phyloP scores from a whole-genome alignment of 2,113 vertebrate genomes.

The Orcinus orca region DNA sequence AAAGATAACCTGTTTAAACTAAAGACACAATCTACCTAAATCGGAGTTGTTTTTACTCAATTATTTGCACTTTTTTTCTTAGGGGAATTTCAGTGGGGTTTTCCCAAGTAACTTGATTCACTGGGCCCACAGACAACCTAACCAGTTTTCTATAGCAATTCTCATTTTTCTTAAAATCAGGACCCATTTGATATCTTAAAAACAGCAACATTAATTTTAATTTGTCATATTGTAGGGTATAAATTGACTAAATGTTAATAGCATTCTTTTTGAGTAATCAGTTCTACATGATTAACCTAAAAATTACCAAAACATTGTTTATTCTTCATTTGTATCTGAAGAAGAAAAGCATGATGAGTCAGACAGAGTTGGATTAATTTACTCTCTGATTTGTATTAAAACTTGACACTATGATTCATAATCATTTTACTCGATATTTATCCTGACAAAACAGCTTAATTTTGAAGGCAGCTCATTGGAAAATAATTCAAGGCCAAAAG shows the following conservation, averaged over 20 bases:
- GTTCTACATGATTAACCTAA: slow-evolving; percentile 89
- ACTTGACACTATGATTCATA: slow-evolving; percentile 85
- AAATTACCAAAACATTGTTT: slow-evolving; percentile 89
- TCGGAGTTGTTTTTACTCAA: slow-evolving; percentile 53
- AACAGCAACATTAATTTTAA: slow-evolving; percentile 87
- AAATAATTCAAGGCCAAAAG: slow-evolving; percentile 56
- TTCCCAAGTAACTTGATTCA: slow-evolving; percentile 46
- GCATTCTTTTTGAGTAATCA: slow-evolving; percentile 87
- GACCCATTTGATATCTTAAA: slow-evolving; percentile 85
- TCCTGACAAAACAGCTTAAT: slow-evolving; percentile 81
- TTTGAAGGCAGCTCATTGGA: slow-evolving; percentile 61
- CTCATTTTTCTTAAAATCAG: slow-evolving; percentile 83
- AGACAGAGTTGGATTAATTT: slow-evolving; percentile 84
- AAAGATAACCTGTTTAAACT: slow-evolving; percentile 4
- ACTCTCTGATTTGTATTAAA: slow-evolving; percentile 84
- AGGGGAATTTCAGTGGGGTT: slow-evolving; percentile 55
- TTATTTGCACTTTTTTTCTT: slow-evolving; percentile 62
- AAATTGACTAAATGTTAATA: slow-evolving; percentile 89
- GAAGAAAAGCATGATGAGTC: slow-evolving; percentile 75
- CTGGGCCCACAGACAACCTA: slow-evolving; percentile 64
- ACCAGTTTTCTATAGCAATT: slow-evolving; percentile 75
- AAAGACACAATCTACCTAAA: slow-evolving; percentile 26
- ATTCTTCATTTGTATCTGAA: slow-evolving; percentile 85
- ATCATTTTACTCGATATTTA: slow-evolving; percentile 81
- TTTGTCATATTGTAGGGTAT: slow-evolving; percentile 85